Evolutionary conservation across 2,888 invertebrate genomes (phyloP).

Genomic region (Himalopsyche japonica): DNA sequence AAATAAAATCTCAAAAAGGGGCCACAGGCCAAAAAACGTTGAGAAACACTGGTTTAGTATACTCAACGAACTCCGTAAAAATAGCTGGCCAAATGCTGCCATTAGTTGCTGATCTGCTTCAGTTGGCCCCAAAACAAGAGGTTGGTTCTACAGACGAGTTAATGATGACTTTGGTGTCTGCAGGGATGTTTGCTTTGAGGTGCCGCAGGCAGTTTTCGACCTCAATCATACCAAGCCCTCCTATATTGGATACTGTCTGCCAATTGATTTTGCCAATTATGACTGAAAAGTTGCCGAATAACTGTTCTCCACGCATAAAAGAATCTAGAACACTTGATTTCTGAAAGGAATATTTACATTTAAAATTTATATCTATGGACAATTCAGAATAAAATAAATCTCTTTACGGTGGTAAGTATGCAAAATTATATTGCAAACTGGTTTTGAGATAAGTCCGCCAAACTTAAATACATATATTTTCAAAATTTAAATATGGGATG

Average conservation of each 20-base stretch:
- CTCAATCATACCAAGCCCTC: not conserved
- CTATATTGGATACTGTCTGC: too few species aligned
- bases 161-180: constrained; percentile 4
- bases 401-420: not conserved
- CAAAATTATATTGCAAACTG: not conserved
- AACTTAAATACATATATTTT: constrained; percentile 16
- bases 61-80: too few species aligned
- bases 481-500: constrained; percentile 26
- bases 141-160: constrained; percentile 6
- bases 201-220: constrained; percentile 6
- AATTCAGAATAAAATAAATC: not conserved
- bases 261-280: too few species aligned
- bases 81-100: not conserved
- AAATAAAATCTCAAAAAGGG: too few species aligned
- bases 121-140: not conserved
- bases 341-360: too few species aligned
- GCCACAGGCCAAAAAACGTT: too few species aligned
- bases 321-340: too few species aligned
- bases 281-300: too few species aligned
- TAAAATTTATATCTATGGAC: not conserved
- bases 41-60: too few species aligned
- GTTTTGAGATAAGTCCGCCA: constrained; percentile 7
- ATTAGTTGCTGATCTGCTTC: not conserved
- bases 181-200: constrained; percentile 16
- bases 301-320: too few species aligned